Percentiles rank a stretch among this genome's conserved stretches.
Conservation (phyloP, 2,797 vertebrate species). For the Rhinophrynus dorsalis region DNA sequence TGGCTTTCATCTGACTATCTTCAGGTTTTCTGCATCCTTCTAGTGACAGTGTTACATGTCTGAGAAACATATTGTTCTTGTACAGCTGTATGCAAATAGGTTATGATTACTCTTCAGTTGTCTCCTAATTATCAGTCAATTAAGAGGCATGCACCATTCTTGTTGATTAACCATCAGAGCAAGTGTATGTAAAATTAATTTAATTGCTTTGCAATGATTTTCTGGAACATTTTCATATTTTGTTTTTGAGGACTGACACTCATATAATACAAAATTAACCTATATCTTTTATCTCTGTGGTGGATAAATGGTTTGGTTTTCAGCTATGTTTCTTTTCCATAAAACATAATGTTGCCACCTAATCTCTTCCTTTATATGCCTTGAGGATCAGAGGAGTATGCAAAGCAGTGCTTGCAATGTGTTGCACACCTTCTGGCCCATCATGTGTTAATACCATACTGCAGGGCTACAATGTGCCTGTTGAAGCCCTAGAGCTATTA, state of each 20-base stretch:
- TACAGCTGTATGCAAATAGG: conserved; percentile 34
- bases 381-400: too few species aligned
- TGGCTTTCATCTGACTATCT: neutral
- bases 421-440: too few species aligned
- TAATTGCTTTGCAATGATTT: conserved; percentile 13
- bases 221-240: neutral
- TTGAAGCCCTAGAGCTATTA: too few species aligned
- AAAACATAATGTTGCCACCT: too few species aligned
- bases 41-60: neutral
- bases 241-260: neutral
- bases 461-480: too few species aligned
- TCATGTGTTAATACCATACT: too few species aligned
- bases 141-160: conserved; percentile 16
- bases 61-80: conserved; percentile 13
- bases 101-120: conserved; percentile 19
- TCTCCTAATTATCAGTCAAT: conserved; percentile 24
- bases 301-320: too few species aligned
- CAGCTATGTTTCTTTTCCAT: too few species aligned
- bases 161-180: conserved; percentile 25
- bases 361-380: too few species aligned
- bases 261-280: neutral
- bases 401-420: too few species aligned
- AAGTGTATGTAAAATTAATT: neutral
- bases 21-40: neutral
- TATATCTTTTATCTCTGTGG: neutral